Percentiles rank a stretch among this genome's conserved stretches.
phyloP scores from a whole-genome alignment of 2,113 vertebrate species.

The Apteryx mantelli region DNA sequence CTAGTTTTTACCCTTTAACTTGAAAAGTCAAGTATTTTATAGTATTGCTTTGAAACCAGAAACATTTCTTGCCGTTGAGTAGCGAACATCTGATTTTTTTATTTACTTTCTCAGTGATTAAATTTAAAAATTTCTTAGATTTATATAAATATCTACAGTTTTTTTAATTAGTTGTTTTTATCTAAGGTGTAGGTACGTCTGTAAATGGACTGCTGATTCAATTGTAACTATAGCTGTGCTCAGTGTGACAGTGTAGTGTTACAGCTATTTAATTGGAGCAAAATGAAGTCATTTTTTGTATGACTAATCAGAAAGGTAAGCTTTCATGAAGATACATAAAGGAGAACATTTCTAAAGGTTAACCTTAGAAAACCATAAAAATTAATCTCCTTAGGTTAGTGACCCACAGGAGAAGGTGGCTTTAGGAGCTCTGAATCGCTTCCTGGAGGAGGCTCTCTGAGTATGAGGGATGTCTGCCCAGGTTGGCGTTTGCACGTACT shows the following conservation, averaged over 20 bases:
- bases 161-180: not conserved
- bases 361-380: not conserved
- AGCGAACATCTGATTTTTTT: not conserved
- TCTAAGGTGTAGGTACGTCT: not conserved
- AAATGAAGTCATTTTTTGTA: constrained; percentile 14
- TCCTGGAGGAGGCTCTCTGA: not conserved
- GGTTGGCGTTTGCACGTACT: rapidly evolving
- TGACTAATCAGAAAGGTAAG: constrained; percentile 22
- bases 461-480: rapidly evolving
- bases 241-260: not conserved
- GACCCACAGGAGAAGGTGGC: not conserved
- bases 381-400: too few relatives aligned
- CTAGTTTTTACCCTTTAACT: not conserved
- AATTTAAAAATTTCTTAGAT: not conserved
- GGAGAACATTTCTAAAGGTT: not conserved
- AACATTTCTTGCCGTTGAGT: not conserved
- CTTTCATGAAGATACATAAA: not conserved
- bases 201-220: constrained; percentile 30
- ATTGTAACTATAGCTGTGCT: not conserved
- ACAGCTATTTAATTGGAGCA: not conserved
- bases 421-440: not conserved
- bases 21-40: not conserved
- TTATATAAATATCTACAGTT: not conserved
- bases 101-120: not conserved
- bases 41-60: not conserved